Evolutionary conservation across 2,888 invertebrate species (phyloP).

Genomic region (Eugnorisma glareosa): DNA sequence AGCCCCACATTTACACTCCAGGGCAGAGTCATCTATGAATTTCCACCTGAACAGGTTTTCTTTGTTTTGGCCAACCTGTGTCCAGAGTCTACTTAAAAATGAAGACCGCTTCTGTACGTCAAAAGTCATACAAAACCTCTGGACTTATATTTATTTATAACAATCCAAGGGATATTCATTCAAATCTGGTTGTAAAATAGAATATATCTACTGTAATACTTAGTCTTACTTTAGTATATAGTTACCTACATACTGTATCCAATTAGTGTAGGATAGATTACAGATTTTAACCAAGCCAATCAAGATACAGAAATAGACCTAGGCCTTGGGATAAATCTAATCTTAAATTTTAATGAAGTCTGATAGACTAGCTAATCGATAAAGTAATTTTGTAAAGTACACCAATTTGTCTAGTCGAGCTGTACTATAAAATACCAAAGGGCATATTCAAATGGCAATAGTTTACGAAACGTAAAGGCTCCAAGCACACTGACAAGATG

Average conservation of each 20-base stretch:
- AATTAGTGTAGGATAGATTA: conserved; percentile 1
- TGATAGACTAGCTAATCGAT: neutral
- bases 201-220: neutral
- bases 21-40: too few relatives aligned
- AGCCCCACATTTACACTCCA: too few relatives aligned
- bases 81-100: too few relatives aligned
- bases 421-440: neutral
- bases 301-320: neutral
- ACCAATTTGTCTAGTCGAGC: neutral
- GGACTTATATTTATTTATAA: neutral
- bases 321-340: neutral
- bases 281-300: neutral
- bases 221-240: neutral
- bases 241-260: neutral
- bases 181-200: neutral
- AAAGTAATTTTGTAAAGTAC: neutral
- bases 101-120: neutral
- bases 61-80: too few relatives aligned
- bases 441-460: neutral
- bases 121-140: neutral
- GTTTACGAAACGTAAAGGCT: too few relatives aligned
- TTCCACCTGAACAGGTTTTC: too few relatives aligned
- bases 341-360: neutral
- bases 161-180: neutral
- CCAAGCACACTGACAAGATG: too few relatives aligned